Conservation (phyloP, 1,140 invertebrate genomes). For the Polyergus mexicanus region DNA sequence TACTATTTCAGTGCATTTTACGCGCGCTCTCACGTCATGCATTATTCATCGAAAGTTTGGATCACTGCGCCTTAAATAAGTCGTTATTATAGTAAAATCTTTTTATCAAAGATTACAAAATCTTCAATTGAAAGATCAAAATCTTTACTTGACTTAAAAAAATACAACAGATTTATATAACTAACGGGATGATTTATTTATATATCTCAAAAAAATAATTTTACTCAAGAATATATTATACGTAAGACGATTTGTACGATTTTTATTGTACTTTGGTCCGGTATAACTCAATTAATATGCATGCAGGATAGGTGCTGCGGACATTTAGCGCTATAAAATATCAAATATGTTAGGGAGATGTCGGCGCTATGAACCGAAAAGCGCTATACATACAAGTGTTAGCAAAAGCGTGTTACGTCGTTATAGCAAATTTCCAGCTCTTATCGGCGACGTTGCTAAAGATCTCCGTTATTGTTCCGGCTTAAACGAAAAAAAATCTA, state of each 20-base stretch:
- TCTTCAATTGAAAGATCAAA: slow-evolving; percentile 1
- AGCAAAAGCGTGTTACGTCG: slow-evolving; percentile 39
- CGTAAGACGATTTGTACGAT: background rate
- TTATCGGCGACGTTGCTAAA: slow-evolving; percentile 61
- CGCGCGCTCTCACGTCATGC: background rate
- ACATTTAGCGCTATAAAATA: slow-evolving; percentile 53
- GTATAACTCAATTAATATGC: slow-evolving; percentile 53
- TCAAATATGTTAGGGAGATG: slow-evolving; percentile 29
- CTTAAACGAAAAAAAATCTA: slow-evolving; percentile 64
- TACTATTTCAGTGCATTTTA: slow-evolving; percentile 22
- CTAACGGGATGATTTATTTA: slow-evolving; percentile 15
- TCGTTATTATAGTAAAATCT: background rate
- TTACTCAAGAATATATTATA: slow-evolving; percentile 9
- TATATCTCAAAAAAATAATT: slow-evolving; percentile 19
- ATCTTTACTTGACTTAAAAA: background rate
- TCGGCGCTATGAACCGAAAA: slow-evolving; percentile 35
- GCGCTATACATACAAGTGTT: background rate
- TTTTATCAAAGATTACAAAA: background rate
- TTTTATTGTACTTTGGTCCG: slow-evolving; percentile 22
- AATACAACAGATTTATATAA: background rate
- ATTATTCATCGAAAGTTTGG: slow-evolving; percentile 53
- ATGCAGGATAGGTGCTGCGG: slow-evolving; percentile 31
- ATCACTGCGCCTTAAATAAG: background rate
- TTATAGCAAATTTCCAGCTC: slow-evolving; percentile 19
- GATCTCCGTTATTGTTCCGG: slow-evolving; percentile 60